Evolutionary conservation across 2,888 invertebrate genomes (phyloP), one percentile per base, ranked within the genome.

Genomic region (Cetonia aurata): DNA sequence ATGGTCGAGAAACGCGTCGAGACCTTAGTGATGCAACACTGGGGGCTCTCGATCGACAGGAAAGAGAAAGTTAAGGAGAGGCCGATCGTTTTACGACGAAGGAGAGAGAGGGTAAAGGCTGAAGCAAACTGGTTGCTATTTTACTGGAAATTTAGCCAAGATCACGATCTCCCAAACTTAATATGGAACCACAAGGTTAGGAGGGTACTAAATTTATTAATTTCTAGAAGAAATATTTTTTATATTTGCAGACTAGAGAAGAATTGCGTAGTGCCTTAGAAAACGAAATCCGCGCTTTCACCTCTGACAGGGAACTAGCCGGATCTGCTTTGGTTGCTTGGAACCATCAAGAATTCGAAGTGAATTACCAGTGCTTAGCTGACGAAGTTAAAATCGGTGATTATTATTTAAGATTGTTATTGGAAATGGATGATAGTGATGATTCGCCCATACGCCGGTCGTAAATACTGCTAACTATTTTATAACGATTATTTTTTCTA

Each of bases 381-480:
- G 96, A 98, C 78, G 99, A 99, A 87, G 96, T 99, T 75, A 95
- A 95, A 86, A 98, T 99, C 78, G 99, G 99, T 13, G 98, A 99
- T 85, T 99, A 99, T 86, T 99, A 98, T 84, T 89, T 99, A 76
- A 89, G 99, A 77, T 88, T 99, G 79, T 87, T 99, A 75, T 86
- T 99, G 67, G 98, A 99, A 83, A 96, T 96, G 85, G 92, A 94
- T 79, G 93, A 94, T 78, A 91, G 89, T 82, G 93, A 93, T 75
- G 91, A 95, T 85, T 92, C 93, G 82, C 92, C 95, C 33, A 96
- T 96, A 76, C 91, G 95, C 83, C 93, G 94, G 86, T 96, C 96
- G 93, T 96, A 86, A 91, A 95, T 89, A 41, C 19, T 8, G 10
- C n/a, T 41, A 25, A 53, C 19, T 55, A 1, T 55, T 55, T 17